Evolutionary conservation across 1,140 invertebrate genomes (phyloP).

Genomic region (Zaprionus camerounensis): DNA sequence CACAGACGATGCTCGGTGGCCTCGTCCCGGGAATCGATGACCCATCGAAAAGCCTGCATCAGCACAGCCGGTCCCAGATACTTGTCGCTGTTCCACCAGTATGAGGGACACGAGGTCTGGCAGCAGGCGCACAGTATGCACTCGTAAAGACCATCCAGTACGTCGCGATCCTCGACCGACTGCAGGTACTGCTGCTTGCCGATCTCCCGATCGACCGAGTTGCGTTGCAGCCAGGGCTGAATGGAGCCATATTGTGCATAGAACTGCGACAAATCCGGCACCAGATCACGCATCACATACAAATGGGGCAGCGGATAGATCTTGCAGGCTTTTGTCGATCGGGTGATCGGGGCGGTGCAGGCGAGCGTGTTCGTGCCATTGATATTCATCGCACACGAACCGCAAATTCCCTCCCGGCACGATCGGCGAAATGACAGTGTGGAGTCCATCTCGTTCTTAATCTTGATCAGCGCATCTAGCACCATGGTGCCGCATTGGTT

Average conservation of each 20-base stretch:
- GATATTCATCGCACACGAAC: slow-evolving; percentile 99
- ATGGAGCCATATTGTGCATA: slow-evolving; percentile 96
- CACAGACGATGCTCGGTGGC: slow-evolving; percentile 91
- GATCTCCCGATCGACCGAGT: slow-evolving; percentile 87
- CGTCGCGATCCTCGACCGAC: slow-evolving; percentile 93
- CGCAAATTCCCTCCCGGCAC: slow-evolving; percentile 98
- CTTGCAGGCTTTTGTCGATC: slow-evolving; percentile 64
- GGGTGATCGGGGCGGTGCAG: slow-evolving; percentile 85
- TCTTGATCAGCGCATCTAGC: slow-evolving; percentile 97
- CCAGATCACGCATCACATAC: slow-evolving; percentile 98
- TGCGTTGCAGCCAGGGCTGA: slow-evolving; percentile 96
- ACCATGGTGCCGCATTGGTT: slow-evolving; percentile 98
- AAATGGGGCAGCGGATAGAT: slow-evolving; percentile 97
- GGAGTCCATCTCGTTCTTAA: slow-evolving; percentile 98
- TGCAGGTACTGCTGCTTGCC: slow-evolving; percentile 91
- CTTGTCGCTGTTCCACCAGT: slow-evolving; percentile 99
- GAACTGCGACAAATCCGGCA: slow-evolving; percentile 97
- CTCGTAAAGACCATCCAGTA: slow-evolving; percentile 97
- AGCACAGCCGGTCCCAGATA: slow-evolving; percentile 97
- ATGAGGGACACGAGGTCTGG: slow-evolving; percentile 97
- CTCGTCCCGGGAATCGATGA: slow-evolving; percentile 98
- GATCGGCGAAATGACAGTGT: slow-evolving; percentile 97
- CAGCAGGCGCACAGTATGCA: slow-evolving; percentile 99
- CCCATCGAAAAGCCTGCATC: slow-evolving; percentile 98
- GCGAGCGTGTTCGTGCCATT: slow-evolving; percentile 97